phyloP scores from a whole-genome alignment of 2,888 invertebrate species.

The Sisyra nigra region DNA sequence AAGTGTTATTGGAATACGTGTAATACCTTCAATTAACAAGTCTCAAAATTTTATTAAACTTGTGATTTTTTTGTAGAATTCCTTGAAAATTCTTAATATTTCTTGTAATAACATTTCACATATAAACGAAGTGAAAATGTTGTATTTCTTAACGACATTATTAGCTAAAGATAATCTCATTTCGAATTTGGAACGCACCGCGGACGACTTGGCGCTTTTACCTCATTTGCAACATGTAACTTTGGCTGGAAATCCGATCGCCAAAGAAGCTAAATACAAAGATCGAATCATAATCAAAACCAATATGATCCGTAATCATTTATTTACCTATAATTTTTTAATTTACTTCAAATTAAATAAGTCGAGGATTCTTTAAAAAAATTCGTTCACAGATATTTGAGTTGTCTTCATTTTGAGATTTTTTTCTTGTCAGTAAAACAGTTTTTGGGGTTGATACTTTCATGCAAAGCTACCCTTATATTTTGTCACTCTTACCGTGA shows the following conservation, averaged over 20 bases:
- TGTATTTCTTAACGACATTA: conserved; percentile 34
- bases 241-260: conserved; percentile 46
- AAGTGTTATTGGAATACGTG: conserved; percentile 38
- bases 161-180: conserved; percentile 42
- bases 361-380: no score
- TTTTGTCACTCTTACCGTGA: no score
- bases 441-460: no score
- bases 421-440: no score
- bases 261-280: conserved; percentile 43
- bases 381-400: no score
- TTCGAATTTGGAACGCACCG: conserved; percentile 34
- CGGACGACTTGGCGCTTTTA: conserved; percentile 36
- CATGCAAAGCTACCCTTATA: no score
- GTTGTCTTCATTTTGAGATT: no score
- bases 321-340: conserved; percentile 5
- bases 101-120: conserved; percentile 43
- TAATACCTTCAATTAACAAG: conserved; percentile 17
- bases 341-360: no score
- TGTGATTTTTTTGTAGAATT: conserved; percentile 28
- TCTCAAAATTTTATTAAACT: conserved; percentile 5
- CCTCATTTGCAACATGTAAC: conserved; percentile 35
- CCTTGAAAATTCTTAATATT: conserved; percentile 41
- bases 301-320: conserved; percentile 35
- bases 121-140: conserved; percentile 32
- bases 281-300: conserved; percentile 49